Base-by-base conservation (phyloP, 2,797 vertebrate genomes). In the Hydrophis major region DNA sequence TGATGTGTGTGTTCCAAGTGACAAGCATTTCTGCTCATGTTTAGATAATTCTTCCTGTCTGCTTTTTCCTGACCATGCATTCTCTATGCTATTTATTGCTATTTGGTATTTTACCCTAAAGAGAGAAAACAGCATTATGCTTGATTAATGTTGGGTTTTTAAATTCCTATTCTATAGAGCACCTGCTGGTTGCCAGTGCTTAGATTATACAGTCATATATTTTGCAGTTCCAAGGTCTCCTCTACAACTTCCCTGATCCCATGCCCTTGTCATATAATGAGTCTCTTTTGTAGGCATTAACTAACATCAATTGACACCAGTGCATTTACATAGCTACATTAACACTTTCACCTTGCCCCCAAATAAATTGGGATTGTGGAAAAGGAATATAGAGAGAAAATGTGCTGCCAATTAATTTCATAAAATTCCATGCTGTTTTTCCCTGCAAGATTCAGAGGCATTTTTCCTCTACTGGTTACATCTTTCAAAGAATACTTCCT, bases 231-330 rank as follows among this genome's bases (percentile, higher is more conserved):
- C 92, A 27, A 12, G 6, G 1, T 78, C 61, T 88, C 92, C 92
- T 92, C 53, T 88, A 20, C 55, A 88, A 88, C 37, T 13, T 86
- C 50, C 37, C 42, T 1, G 20, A 86, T 22, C 93, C 74, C 32
- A 60, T 89, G 92, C 86, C 61, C 16, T 37, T n/a, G 0, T 74
- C 90, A 32, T 90, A 16, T 27, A 59, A 87, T 50, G 69, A 95
- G 59, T 32, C 27, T 74, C 61, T 27, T 95, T 93, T 86, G 91
- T 94, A 94, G 94, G 92, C 86, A 90, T 5, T 95, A 87, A 60
- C 89, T 94, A n/a, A 53, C 28, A 94, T 42, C 78, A 94, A 95
- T 93, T 86, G 47, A 37, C 89, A 95, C 6, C 69, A 28, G 55
- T 66, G 93, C 28, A 69, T 57, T 93, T 88, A 63, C n/a, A 2